Conservation (phyloP, 2,113 vertebrate species). For the Gallinago media region DNA sequence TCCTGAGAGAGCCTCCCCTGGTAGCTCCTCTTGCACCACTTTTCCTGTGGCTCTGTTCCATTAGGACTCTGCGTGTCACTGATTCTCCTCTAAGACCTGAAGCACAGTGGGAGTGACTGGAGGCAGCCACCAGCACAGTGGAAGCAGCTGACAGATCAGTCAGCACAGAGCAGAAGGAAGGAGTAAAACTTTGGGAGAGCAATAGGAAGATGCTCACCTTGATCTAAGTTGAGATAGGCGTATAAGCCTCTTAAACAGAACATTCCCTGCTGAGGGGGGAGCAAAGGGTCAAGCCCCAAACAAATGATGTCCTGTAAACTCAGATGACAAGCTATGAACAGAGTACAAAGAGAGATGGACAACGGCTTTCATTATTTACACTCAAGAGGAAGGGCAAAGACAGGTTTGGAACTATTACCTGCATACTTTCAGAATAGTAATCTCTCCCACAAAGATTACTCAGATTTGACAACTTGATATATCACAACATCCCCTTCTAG, state of each 20-base stretch:
- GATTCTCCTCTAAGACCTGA: background rate
- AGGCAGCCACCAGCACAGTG: background rate
- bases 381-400: background rate
- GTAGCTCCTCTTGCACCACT: background rate
- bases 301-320: background rate
- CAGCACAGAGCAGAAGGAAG: background rate
- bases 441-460: background rate
- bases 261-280: accelerated
- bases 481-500: background rate
- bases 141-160: background rate
- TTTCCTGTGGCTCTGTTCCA: background rate
- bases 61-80: background rate
- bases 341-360: background rate
- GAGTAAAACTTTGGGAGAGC: background rate
- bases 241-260: background rate
- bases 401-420: background rate
- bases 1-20: background rate
- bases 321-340: background rate
- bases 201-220: background rate
- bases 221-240: background rate
- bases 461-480: background rate
- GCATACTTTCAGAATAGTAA: background rate
- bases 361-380: background rate
- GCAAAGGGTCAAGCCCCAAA: background rate
- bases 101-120: accelerated